A percentile compares a stretch with the other conserved stretches of the same genome.
Conservation (phyloP, 2,797 vertebrate genomes). For the Psittacula echo region DNA sequence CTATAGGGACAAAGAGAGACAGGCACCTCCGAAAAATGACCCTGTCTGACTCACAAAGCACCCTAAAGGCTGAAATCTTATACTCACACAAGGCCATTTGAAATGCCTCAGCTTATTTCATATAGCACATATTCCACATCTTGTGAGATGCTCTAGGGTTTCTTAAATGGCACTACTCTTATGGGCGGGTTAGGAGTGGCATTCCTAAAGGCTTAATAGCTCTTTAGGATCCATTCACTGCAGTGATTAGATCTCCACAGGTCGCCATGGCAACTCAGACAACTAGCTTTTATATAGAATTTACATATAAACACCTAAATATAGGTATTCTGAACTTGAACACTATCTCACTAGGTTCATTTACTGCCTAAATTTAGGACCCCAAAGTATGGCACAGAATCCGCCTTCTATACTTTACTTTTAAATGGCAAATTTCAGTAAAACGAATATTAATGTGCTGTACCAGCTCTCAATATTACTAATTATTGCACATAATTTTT, state of each 20-base stretch:
- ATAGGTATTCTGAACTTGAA: background rate
- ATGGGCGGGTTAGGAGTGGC: background rate
- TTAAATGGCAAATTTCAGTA: background rate
- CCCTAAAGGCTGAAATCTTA: background rate
- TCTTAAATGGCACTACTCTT: background rate
- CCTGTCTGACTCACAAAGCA: background rate
- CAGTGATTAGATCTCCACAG: background rate
- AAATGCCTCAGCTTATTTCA: background rate
- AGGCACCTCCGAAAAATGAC: background rate
- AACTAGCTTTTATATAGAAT: background rate
- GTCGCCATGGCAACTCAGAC: background rate
- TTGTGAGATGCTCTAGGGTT: background rate
- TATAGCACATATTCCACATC: background rate
- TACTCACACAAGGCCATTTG: background rate
- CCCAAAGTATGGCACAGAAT: background rate
- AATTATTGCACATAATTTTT: background rate
- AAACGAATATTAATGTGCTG: background rate
- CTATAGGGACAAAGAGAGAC: background rate
- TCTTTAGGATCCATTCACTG: background rate
- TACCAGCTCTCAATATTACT: background rate
- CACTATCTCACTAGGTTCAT: background rate
- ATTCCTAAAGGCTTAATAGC: background rate
- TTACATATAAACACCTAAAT: background rate
- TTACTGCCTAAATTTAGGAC: background rate
- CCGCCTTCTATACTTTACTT: background rate